Percentiles rank a stretch among this genome's conserved stretches.
Evolutionary conservation across 2,888 invertebrate species (phyloP).

Genomic region (Melolontha melolontha): DNA sequence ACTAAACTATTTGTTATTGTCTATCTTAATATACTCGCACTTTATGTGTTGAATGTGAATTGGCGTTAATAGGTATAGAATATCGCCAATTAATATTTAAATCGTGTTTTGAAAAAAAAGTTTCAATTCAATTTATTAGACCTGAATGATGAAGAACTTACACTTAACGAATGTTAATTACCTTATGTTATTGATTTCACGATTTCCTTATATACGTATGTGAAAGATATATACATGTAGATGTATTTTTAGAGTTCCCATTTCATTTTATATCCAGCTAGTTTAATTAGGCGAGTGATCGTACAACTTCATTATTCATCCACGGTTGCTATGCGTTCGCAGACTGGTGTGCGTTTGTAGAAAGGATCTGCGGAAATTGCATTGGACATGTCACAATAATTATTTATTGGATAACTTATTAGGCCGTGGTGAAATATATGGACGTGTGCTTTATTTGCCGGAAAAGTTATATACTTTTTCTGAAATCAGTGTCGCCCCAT

Average conservation of each 20-base stretch:
- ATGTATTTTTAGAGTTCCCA: conserved; percentile 5
- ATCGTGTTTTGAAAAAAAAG: no score
- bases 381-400: conserved; percentile 26
- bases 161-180: no score
- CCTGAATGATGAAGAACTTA: no score
- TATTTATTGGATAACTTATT: conserved; percentile 39
- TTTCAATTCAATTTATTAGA: no score
- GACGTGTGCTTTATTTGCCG: conserved; percentile 36
- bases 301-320: not conserved
- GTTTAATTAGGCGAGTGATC: conserved; percentile 30
- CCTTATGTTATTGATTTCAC: no score
- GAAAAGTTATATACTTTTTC: conserved; percentile 38
- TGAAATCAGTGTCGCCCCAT: conserved; percentile 36
- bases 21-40: no score
- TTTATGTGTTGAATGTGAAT: no score
- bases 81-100: no score
- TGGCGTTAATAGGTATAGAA: no score
- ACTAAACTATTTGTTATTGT: no score
- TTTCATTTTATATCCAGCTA: conserved; percentile 3
- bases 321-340: not conserved
- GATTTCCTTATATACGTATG: not conserved
- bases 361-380: conserved; percentile 12
- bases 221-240: not conserved
- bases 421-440: conserved; percentile 35
- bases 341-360: not conserved